phyloP scores from a whole-genome alignment of 1,140 invertebrate species.

The Laodelphax striatellus region DNA sequence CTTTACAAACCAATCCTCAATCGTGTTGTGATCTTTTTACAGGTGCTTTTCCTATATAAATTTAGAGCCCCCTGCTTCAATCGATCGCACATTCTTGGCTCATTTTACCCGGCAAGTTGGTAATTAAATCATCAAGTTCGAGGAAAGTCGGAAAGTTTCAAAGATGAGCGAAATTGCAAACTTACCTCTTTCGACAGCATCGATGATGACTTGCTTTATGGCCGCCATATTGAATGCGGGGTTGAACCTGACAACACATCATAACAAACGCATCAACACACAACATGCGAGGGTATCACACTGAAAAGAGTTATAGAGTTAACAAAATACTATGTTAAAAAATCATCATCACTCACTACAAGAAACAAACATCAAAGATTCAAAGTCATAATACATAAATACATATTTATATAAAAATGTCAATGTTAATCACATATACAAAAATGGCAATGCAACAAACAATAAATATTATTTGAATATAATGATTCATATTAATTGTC shows the following conservation, averaged over 20 bases:
- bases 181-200: slow-evolving; percentile 79
- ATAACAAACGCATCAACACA: no score
- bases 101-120: not conserved
- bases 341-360: not conserved
- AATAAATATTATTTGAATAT: no score
- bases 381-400: no score
- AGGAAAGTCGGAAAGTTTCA: not conserved
- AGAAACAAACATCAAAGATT: not conserved
- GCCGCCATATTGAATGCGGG: slow-evolving; percentile 82
- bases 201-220: slow-evolving; percentile 86
- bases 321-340: not conserved
- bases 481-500: no score
- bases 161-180: not conserved
- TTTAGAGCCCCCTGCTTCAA: no score
- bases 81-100: no score
- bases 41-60: no score
- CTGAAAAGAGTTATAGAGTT: not conserved
- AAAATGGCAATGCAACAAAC: no score
- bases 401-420: not conserved
- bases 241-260: slow-evolving; percentile 54
- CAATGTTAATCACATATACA: no score
- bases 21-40: no score
- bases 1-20: no score
- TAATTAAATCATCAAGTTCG: not conserved
- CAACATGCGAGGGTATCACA: slow-evolving; percentile 2